Percentiles rank a stretch among this genome's conserved stretches.
Evolutionary conservation across 2,888 invertebrate genomes (phyloP).

Genomic region (Thera obeliscata): DNA sequence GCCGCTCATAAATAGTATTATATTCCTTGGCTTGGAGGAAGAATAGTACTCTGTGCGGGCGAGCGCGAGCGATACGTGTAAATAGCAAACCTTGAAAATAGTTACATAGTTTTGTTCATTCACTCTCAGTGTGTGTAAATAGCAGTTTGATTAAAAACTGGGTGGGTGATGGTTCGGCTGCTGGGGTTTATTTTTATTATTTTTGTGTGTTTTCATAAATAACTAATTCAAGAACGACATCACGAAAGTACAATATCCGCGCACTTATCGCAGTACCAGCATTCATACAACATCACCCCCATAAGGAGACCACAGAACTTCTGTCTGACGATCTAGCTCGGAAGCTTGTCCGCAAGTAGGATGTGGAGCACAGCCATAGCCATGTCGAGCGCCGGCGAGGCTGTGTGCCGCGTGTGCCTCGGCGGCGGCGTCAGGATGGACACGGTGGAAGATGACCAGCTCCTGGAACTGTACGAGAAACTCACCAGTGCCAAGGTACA

Average conservation of each 20-base stretch:
- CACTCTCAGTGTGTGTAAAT: too few species aligned
- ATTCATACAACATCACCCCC: background rate
- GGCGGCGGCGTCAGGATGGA: conserved; percentile 9
- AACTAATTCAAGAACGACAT: background rate
- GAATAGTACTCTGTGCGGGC: too few species aligned
- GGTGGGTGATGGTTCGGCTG: background rate
- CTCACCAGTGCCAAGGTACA: conserved; percentile 16
- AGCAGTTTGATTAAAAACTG: background rate
- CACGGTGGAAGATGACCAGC: conserved; percentile 3
- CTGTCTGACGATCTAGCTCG: background rate
- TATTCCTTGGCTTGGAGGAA: too few species aligned
- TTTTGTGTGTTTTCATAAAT: background rate
- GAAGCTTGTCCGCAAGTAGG: background rate
- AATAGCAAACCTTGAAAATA: too few species aligned
- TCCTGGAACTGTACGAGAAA: conserved; percentile 13
- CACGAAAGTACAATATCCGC: background rate
- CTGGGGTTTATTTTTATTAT: background rate
- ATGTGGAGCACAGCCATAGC: conserved; percentile 4
- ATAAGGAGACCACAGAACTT: background rate
- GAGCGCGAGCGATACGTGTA: too few species aligned
- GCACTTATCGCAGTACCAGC: background rate
- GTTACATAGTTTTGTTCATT: too few species aligned
- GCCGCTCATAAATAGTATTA: too few species aligned
- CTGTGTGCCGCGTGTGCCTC: conserved; percentile 19
- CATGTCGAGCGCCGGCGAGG: background rate